Evolutionary conservation across 2,113 vertebrate genomes (phyloP).

Genomic region (Oxygymnocypris stewartii): DNA sequence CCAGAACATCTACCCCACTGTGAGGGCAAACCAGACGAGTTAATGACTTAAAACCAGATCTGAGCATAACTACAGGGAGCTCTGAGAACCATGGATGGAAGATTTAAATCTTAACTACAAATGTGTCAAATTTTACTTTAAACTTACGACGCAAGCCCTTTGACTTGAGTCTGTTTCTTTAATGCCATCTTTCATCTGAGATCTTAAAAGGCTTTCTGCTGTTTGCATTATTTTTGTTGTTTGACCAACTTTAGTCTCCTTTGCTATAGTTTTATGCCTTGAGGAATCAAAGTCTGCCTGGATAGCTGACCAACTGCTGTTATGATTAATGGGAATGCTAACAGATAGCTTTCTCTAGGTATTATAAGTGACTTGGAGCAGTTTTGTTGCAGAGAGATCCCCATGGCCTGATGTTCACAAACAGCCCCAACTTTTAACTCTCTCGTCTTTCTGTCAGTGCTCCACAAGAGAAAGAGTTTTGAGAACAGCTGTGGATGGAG

Average conservation of each 20-base stretch:
- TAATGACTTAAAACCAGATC: conserved; percentile 42
- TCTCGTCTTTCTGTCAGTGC: conserved; percentile 16
- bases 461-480: conserved; percentile 19
- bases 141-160: conserved; percentile 20
- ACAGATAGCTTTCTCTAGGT: conserved; percentile 3
- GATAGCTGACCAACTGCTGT: background rate
- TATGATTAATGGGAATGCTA: background rate
- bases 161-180: conserved; percentile 23
- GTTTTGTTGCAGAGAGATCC: background rate
- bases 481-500: conserved; percentile 30
- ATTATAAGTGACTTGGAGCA: background rate
- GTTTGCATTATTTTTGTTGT: conserved; percentile 2
- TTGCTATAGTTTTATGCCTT: background rate
- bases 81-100: conserved; percentile 2
- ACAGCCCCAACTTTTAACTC: conserved; percentile 5
- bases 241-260: background rate
- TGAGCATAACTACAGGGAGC: conserved; percentile 1
- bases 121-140: conserved; percentile 33
- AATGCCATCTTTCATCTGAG: conserved; percentile 29
- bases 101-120: conserved; percentile 30
- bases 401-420: conserved; percentile 37
- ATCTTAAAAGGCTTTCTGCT: conserved; percentile 10
- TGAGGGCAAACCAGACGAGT: conserved; percentile 32
- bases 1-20: conserved; percentile 42
- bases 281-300: background rate